Conservation (phyloP, 1,140 invertebrate genomes). For the Eubasilissa regina region DNA sequence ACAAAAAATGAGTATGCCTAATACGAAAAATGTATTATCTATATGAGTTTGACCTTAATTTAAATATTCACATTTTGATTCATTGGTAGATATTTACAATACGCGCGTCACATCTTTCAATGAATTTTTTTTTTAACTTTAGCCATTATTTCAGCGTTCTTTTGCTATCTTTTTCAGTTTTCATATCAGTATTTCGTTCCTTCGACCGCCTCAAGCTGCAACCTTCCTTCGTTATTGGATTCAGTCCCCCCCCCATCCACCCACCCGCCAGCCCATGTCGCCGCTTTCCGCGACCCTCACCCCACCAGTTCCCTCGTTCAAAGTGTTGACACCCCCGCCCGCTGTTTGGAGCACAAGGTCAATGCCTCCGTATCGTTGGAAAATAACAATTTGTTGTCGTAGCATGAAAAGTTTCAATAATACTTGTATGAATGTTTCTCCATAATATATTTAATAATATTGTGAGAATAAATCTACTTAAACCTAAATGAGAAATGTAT, state of each 20-base stretch:
- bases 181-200: not conserved
- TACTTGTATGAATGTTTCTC: no score
- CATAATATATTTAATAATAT: no score
- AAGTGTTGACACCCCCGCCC: conserved; percentile 17
- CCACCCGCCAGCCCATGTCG: not conserved
- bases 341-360: conserved; percentile 15
- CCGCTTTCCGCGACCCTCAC: not conserved
- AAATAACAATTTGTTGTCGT: not conserved
- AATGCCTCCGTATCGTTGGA: not conserved
- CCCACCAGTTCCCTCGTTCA: not conserved
- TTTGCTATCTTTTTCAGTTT: not conserved
- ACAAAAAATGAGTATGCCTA: no score
- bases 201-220: not conserved
- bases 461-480: no score
- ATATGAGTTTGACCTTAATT: no score
- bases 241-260: not conserved
- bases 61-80: no score
- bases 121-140: no score
- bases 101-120: no score
- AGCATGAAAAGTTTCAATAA: not conserved
- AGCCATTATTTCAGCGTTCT: not conserved
- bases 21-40: no score
- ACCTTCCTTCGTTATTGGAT: not conserved
- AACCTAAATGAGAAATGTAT: no score
- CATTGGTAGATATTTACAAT: no score